Base-by-base conservation (phyloP, 2,113 vertebrate genomes). In the Laterallus jamaicensis region DNA sequence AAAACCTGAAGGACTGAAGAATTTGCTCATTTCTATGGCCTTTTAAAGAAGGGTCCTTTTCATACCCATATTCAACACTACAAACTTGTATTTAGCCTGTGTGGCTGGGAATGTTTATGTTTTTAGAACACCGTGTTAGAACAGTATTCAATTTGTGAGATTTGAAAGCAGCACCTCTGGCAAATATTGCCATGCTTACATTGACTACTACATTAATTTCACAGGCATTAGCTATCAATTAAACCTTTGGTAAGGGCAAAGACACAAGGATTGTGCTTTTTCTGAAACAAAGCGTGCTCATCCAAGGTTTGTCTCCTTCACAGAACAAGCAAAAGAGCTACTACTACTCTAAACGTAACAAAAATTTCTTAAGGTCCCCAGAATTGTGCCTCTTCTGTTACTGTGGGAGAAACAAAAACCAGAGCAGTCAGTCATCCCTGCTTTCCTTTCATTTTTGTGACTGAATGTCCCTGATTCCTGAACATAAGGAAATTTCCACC, bases 11-110 rank as follows among this genome's bases (percentile, higher is more conserved):
- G 63, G 56, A 56, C 69, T 79, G 28, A 93, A 87, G 63, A 94
- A 93, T 64, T 71, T n/a, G 31, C 60, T 67, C 20, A 39, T 82
- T 93, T 81, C 82, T 64, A 56, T 21, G 42, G 16, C 64, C 49
- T 37, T 88, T 35, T 54, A 91, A 90, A 96, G 82, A 97, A 96
- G 88, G 95, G 24, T n/a, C 55, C 96, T 95, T 96, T 95, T 97
- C 95, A 97, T 49, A 86, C 44, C 71, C 79, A 54, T 40, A 40
- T 47, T 71, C 64, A 84, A 92, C 70, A 82, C 73, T 64, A 9
- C 44, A 71, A 92, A 84, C 64, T 90, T 84, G 69, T 86, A 84
- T 54, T 91, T 76, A 95, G 69, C 10, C 1, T 26, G 12, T 71
- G 92, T 69, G 86, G 76, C 77, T 63, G 54, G 58, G 37, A 75